phyloP scores from a whole-genome alignment of 1,140 invertebrate species.

The Aphelenchoides fujianensis region DNA sequence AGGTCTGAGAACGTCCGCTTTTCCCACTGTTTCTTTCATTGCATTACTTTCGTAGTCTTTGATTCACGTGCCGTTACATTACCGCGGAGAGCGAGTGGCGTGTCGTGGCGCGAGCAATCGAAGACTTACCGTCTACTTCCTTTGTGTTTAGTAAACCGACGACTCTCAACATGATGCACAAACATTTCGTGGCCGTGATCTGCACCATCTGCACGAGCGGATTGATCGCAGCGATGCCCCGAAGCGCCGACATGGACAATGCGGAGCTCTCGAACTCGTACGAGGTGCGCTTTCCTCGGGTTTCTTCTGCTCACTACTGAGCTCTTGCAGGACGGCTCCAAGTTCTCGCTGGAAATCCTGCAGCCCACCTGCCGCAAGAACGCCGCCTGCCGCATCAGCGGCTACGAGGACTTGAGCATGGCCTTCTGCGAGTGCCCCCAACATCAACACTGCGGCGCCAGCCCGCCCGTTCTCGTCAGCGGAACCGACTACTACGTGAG shows the following conservation, averaged over 20 bases:
- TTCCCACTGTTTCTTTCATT: neutral
- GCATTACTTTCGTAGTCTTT: neutral
- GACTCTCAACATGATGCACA: neutral
- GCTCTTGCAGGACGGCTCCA: neutral
- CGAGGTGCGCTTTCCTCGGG: no score
- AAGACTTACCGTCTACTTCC: no score
- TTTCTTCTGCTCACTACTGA: no score
- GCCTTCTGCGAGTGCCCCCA: neutral
- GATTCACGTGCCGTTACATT: neutral
- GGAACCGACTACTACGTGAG: neutral
- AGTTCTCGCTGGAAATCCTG: neutral
- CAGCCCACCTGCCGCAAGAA: neutral
- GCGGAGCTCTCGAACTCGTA: neutral
- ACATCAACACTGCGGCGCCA: neutral
- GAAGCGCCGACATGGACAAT: no score
- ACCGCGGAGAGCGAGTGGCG: no score
- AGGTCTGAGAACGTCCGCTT: neutral
- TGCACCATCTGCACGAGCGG: neutral
- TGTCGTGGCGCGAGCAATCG: no score
- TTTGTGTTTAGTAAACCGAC: no score
- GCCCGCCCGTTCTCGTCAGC: neutral
- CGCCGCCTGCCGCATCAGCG: neutral
- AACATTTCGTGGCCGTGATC: neutral
- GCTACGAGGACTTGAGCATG: neutral
- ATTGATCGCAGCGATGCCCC: neutral